Evolutionary conservation across 2,113 vertebrate genomes (phyloP).

Genomic region (Seriola dumerili): DNA sequence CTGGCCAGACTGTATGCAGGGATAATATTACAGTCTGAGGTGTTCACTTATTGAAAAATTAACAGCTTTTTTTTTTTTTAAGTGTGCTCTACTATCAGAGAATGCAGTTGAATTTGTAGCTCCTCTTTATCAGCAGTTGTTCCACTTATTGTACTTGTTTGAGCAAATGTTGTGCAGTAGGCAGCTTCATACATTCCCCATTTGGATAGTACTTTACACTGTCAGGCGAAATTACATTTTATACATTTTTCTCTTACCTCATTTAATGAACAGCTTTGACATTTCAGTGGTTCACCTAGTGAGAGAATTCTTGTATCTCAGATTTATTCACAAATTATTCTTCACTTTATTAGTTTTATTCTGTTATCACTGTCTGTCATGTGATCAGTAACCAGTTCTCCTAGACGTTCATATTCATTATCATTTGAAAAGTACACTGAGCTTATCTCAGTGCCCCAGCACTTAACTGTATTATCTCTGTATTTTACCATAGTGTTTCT

Average conservation of each 20-base stretch:
- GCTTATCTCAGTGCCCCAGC: conserved; percentile 10
- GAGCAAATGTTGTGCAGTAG: background rate
- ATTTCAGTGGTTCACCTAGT: background rate
- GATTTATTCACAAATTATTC: conserved; percentile 22
- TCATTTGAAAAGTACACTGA: conserved; percentile 40
- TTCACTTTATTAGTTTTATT: conserved; percentile 34
- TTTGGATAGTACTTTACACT: background rate
- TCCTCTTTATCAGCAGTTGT: conserved; percentile 2
- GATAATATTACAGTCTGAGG: conserved; percentile 7
- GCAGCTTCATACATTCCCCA: background rate
- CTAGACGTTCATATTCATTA: conserved; percentile 3
- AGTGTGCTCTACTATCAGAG: background rate
- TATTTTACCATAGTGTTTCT: conserved; percentile 13
- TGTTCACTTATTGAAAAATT: background rate
- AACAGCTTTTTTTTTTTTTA: background rate
- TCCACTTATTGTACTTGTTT: background rate
- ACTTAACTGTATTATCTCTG: conserved; percentile 3
- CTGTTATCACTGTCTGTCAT: conserved; percentile 10
- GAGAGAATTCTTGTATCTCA: conserved; percentile 4
- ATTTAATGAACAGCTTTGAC: conserved; percentile 23
- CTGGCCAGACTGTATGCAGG: background rate
- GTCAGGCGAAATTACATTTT: background rate
- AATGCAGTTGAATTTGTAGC: background rate
- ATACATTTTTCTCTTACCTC: background rate
- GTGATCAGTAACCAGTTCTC: conserved; percentile 28